Percentiles rank a stretch among this genome's conserved stretches.
Conservation (phyloP, 2,797 vertebrate genomes). For the Acanthornis magna region DNA sequence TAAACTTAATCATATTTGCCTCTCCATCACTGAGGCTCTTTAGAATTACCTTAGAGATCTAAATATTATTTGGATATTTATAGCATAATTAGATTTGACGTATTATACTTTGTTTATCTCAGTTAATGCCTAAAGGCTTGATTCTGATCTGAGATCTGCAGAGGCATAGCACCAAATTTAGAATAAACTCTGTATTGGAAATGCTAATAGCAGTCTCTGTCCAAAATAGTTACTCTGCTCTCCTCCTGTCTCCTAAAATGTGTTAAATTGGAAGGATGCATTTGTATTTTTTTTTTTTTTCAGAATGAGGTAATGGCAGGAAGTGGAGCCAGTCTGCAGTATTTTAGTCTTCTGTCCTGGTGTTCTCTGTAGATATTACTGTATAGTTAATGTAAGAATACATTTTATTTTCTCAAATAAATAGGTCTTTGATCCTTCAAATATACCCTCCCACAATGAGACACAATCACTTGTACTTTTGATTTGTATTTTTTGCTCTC, state of each 20-base stretch:
- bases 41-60: constrained; percentile 46
- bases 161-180: constrained; percentile 9
- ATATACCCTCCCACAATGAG: not conserved
- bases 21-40: not conserved
- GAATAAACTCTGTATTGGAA: constrained; percentile 5
- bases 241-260: not conserved
- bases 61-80: constrained; percentile 51
- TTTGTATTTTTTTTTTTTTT: not conserved
- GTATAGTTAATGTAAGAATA: not conserved
- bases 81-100: constrained; percentile 37
- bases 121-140: constrained; percentile 39
- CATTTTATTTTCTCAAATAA: not conserved
- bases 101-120: constrained; percentile 57
- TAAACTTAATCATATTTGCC: constrained; percentile 48
- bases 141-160: constrained; percentile 31
- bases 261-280: not conserved
- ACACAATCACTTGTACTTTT: not conserved
- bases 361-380: not conserved
- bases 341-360: not conserved
- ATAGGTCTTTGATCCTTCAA: not conserved
- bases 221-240: constrained; percentile 5
- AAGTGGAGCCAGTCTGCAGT: not conserved
- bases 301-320: not conserved
- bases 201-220: constrained; percentile 22
- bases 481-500: not conserved